phyloP scores from a whole-genome alignment of 1,140 invertebrate species.

The Leptinotarsa texana region DNA sequence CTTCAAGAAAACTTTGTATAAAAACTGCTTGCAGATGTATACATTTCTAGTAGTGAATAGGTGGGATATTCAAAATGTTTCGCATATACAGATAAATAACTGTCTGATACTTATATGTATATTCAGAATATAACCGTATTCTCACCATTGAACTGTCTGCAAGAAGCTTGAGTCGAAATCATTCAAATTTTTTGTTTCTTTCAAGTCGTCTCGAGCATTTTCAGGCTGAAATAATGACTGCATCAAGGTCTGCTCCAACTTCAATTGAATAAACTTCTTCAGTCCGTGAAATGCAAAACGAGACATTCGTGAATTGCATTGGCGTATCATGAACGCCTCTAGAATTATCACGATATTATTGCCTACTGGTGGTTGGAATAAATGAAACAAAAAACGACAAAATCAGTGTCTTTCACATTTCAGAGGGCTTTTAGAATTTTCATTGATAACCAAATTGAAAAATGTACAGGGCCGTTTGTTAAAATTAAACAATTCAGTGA shows the following conservation, averaged over 20 bases:
- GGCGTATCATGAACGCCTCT: background rate
- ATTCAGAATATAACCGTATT: conserved; percentile 8
- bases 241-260: conserved; percentile 6
- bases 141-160: conserved; percentile 5
- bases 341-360: too few relatives aligned
- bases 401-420: too few relatives aligned
- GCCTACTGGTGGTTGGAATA: too few relatives aligned
- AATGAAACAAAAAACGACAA: too few relatives aligned
- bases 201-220: background rate
- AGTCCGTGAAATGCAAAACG: background rate
- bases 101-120: background rate
- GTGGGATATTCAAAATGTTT: conserved; percentile 6
- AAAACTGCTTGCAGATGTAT: background rate
- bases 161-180: background rate
- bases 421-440: too few relatives aligned
- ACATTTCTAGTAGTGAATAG: background rate
- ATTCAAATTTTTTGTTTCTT: conserved; percentile 7
- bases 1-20: background rate
- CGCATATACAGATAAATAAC: background rate
- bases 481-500: too few relatives aligned
- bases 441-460: too few relatives aligned
- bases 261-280: background rate
- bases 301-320: background rate
- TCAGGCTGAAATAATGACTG: conserved; percentile 8
- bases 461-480: too few relatives aligned